Evolutionary conservation across 30 jellyfish, hydroid and myxozoan species (phyloP).

Genomic region (Rhopilema esculentum): DNA sequence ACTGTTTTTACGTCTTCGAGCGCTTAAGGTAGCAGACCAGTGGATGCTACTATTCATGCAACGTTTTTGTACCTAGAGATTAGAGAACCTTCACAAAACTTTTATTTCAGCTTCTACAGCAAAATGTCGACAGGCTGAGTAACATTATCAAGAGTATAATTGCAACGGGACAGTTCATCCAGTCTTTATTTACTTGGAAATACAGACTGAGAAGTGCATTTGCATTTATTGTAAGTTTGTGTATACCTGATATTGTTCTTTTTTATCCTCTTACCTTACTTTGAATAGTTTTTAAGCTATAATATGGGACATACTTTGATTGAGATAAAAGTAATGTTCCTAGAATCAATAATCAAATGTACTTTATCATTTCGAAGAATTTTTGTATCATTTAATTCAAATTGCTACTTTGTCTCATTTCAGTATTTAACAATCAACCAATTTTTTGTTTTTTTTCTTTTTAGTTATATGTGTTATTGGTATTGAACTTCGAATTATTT

Average conservation of each 20-base stretch:
- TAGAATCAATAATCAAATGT: too few relatives aligned
- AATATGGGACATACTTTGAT: not conserved
- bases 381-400: too few relatives aligned
- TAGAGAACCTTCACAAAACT: too few relatives aligned
- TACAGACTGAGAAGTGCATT: conserved; percentile 90
- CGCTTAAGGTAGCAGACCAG: too few relatives aligned
- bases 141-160: conserved; percentile 82
- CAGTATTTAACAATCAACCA: not conserved
- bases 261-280: too few relatives aligned
- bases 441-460: conserved; percentile 21
- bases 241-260: too few relatives aligned
- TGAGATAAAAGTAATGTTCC: not conserved
- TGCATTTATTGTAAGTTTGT: conserved; percentile 86
- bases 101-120: conserved; percentile 81
- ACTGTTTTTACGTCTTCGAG: too few relatives aligned
- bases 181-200: conserved; percentile 95
- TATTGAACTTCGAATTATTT: conserved; percentile 89
- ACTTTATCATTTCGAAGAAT: too few relatives aligned
- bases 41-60: too few relatives aligned
- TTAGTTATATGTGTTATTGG: conserved; percentile 92
- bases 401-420: not conserved
- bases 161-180: conserved; percentile 96
- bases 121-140: conserved; percentile 89
- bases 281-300: too few relatives aligned
- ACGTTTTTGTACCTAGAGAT: too few relatives aligned